phyloP scores from a whole-genome alignment of 2,797 vertebrate genomes.

The Agapornis canus region DNA sequence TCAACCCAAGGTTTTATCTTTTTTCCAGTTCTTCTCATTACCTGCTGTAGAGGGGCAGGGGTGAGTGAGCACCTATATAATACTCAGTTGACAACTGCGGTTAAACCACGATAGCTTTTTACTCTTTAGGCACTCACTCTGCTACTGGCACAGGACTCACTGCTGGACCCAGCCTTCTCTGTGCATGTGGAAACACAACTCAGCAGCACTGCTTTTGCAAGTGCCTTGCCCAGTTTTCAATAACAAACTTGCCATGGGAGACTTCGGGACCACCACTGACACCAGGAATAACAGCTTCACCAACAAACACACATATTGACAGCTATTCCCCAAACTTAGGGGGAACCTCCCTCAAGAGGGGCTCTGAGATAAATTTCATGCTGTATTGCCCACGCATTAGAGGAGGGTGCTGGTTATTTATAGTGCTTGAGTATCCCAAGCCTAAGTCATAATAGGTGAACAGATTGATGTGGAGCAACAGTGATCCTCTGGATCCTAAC shows the following conservation, averaged over 20 bases:
- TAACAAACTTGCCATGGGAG: background rate
- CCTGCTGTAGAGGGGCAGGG: background rate
- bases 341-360: background rate
- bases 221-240: background rate
- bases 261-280: background rate
- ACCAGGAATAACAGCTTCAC: background rate
- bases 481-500: background rate
- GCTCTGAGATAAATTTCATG: rapidly evolving
- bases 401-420: background rate
- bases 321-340: background rate
- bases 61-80: background rate
- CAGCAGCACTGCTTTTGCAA: background rate
- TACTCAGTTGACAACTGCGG: background rate
- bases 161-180: background rate
- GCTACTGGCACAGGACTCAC: rapidly evolving
- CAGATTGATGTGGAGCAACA: background rate
- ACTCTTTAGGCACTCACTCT: background rate
- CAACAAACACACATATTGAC: background rate
- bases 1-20: background rate
- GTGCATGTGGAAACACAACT: background rate
- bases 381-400: rapidly evolving
- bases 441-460: background rate
- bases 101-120: background rate
- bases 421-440: background rate
- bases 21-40: background rate